These are phyloP conservation scores for Trichonephila clavipes DNA, from an alignment of 1,140 invertebrate genomes.

Conservation along the genomic window DNA sequence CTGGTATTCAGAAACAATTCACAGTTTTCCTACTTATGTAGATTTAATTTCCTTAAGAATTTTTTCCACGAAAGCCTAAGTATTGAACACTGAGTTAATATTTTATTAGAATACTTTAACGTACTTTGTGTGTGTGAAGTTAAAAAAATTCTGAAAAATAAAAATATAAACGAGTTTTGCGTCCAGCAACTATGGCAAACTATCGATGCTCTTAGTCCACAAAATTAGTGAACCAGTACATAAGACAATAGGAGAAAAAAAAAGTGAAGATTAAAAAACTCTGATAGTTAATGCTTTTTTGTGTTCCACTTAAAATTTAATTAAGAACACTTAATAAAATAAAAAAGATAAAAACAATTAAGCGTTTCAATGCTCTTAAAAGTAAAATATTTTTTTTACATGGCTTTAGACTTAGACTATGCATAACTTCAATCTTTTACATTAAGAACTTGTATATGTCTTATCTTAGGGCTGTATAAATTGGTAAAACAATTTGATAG, in stretches of 20 bases:
- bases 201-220: neutral
- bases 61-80: no score
- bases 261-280: neutral
- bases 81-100: no score
- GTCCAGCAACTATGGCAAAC: neutral
- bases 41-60: no score
- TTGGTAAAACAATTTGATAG: neutral
- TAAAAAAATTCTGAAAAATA: neutral
- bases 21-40: no score
- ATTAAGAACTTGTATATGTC: neutral
- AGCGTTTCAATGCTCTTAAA: neutral
- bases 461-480: neutral
- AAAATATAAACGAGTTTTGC: neutral
- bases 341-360: neutral
- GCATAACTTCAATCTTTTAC: neutral
- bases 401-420: neutral
- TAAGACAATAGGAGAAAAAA: neutral
- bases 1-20: no score
- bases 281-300: neutral
- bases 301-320: neutral
- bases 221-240: neutral
- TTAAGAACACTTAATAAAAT: neutral
- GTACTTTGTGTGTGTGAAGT: no score
- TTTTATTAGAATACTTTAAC: no score
- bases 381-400: neutral